Percentiles rank a stretch among this genome's conserved stretches.
These are phyloP conservation scores for Protosalanx chinensis DNA, from an alignment of 2,797 vertebrate genomes.

Conservation along the genomic window DNA sequence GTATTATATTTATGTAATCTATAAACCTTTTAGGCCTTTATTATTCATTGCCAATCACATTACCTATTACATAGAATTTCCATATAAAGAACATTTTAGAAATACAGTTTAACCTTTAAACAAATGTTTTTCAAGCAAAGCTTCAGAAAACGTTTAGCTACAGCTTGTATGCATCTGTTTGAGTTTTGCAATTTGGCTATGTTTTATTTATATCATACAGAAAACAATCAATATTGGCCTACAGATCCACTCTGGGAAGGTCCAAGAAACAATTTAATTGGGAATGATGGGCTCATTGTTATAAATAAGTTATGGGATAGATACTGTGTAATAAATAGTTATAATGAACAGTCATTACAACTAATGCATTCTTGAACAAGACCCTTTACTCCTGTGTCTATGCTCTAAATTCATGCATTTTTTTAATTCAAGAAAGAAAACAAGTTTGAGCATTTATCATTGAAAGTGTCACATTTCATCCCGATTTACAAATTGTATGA, in stretches of 20 bases:
- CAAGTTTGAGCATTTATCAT: constrained; percentile 1
- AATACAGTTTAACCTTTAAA: neutral
- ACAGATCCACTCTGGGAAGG: no score
- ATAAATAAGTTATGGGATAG: no score
- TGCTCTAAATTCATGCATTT: neutral
- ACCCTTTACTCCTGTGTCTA: no score
- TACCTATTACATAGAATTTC: neutral
- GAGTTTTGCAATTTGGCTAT: no score
- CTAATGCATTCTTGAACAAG: no score
- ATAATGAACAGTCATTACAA: no score
- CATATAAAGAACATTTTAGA: neutral
- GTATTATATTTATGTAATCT: neutral
- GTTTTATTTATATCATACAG: no score
- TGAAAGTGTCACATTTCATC: neutral
- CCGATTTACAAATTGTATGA: neutral
- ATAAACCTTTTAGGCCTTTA: neutral
- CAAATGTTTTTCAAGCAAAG: neutral
- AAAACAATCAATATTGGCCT: no score
- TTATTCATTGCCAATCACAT: neutral
- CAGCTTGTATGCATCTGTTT: neutral
- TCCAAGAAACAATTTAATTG: no score
- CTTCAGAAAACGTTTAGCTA: neutral
- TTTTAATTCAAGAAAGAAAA: neutral
- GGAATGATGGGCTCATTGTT: no score
- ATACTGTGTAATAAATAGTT: no score